A percentile compares a stretch with the other conserved stretches of the same genome.
Conservation (phyloP, 2,888 invertebrate genomes). For the Caenorhabditis plicata region DNA sequence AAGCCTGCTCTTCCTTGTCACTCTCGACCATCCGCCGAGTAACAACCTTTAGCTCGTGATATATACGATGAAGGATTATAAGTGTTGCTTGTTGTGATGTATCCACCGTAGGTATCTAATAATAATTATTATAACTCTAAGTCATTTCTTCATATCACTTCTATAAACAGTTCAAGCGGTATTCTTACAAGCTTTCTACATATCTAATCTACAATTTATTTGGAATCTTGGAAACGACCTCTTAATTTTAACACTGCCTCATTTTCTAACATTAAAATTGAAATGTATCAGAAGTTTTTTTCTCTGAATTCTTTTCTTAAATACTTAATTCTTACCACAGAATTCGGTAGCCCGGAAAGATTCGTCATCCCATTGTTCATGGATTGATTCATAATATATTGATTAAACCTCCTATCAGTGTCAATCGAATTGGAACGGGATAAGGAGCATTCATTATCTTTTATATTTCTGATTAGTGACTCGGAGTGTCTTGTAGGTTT, state of each 20-base stretch:
- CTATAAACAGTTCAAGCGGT: too few species aligned
- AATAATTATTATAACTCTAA: not conserved
- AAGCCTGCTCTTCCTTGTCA: conserved; percentile 58
- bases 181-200: too few species aligned
- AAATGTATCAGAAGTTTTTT: too few species aligned
- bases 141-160: not conserved
- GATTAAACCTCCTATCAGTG: conserved; percentile 50
- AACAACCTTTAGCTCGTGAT: conserved; percentile 62
- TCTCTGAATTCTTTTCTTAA: not conserved
- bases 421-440: conserved; percentile 53
- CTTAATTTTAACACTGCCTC: too few species aligned
- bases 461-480: conserved; percentile 61
- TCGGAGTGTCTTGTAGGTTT: conserved; percentile 62
- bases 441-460: conserved; percentile 52
- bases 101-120: too few species aligned
- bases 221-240: too few species aligned
- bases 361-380: conserved; percentile 36
- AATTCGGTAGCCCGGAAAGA: conserved; percentile 18
- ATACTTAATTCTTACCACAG: conserved; percentile 3
- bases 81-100: conserved; percentile 58
- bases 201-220: too few species aligned
- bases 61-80: conserved; percentile 59
- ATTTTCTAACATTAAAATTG: too few species aligned
- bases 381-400: conserved; percentile 44
- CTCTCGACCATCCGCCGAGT: conserved; percentile 63